These are phyloP conservation scores for Crotalus helleri DNA, from an alignment of 2,113 vertebrate genomes.

Conservation along the genomic window DNA sequence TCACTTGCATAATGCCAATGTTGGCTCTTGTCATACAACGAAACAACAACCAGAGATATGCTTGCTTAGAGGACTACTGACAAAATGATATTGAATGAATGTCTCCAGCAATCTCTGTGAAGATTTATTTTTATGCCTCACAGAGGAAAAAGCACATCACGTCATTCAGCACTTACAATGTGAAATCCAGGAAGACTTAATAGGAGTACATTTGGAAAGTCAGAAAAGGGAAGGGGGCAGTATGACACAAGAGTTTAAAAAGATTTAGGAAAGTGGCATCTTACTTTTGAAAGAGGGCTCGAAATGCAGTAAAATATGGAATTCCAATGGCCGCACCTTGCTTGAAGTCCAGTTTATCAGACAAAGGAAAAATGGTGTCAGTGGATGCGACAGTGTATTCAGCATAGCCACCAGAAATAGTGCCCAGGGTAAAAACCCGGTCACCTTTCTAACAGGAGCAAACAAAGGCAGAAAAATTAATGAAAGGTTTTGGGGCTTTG, in stretches of 20 bases:
- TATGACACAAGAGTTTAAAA: not conserved
- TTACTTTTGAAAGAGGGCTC: conserved; percentile 92
- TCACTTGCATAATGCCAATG: not conserved
- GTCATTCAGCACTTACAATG: not conserved
- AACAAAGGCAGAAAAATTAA: not conserved
- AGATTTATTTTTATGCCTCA: not conserved
- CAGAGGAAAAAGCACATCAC: not conserved
- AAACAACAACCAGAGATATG: not conserved
- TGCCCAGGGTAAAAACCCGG: conserved; percentile 81
- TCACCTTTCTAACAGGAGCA: conserved; percentile 78
- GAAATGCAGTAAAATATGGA: conserved; percentile 90
- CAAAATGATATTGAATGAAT: not conserved
- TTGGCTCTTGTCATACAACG: not conserved
- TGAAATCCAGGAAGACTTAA: not conserved
- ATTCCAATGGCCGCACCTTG: conserved; percentile 86
- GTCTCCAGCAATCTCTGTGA: not conserved
- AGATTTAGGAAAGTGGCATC: not conserved
- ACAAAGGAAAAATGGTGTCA: conserved; percentile 74
- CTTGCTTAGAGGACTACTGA: not conserved
- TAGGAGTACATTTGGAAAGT: not conserved
- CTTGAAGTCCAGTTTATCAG: conserved; percentile 74
- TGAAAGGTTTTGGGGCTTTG: not conserved
- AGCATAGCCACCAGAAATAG: conserved; percentile 84
- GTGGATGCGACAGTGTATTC: conserved; percentile 79
- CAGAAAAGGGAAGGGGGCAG: not conserved